Evolutionary conservation across 2,888 invertebrate species (phyloP).

Genomic region (Dynastes tityus): DNA sequence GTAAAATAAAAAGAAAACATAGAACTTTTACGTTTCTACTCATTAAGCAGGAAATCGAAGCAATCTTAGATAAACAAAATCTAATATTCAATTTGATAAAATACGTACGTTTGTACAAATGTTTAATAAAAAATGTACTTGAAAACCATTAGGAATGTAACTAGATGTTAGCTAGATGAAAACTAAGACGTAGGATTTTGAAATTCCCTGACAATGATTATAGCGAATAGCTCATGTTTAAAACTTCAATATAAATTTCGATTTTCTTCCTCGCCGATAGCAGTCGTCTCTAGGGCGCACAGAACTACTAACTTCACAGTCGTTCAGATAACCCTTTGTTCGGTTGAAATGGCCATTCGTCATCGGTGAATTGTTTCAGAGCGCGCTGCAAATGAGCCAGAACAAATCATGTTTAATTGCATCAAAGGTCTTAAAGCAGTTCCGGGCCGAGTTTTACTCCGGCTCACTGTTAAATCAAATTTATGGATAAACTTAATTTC

Average conservation of each 20-base stretch:
- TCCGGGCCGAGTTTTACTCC: slow-evolving; percentile 59
- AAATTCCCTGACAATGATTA: neutral
- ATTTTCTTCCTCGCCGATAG: slow-evolving; percentile 10
- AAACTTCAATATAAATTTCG: slow-evolving; percentile 34
- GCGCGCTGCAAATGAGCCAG: slow-evolving; percentile 66
- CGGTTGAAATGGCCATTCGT: slow-evolving; percentile 67
- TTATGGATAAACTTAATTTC: slow-evolving; percentile 72
- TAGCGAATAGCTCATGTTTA: neutral
- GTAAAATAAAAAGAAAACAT: too few species aligned
- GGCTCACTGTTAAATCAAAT: slow-evolving; percentile 70
- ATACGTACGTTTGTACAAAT: too few species aligned
- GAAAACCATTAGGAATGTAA: too few species aligned
- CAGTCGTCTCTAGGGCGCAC: slow-evolving; percentile 10
- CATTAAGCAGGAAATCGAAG: too few species aligned
- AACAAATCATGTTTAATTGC: slow-evolving; percentile 73
- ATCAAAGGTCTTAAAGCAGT: slow-evolving; percentile 68
- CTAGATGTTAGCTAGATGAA: too few species aligned
- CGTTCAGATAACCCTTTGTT: slow-evolving; percentile 68
- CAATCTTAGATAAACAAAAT: too few species aligned
- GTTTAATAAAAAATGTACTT: too few species aligned
- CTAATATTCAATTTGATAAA: too few species aligned
- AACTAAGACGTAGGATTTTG: too few species aligned
- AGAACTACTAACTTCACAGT: slow-evolving; percentile 64
- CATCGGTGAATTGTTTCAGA: slow-evolving; percentile 65
- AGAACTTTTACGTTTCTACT: too few species aligned